Evolutionary conservation across 2,113 vertebrate species (phyloP).

Genomic region (Gadus macrocephalus): DNA sequence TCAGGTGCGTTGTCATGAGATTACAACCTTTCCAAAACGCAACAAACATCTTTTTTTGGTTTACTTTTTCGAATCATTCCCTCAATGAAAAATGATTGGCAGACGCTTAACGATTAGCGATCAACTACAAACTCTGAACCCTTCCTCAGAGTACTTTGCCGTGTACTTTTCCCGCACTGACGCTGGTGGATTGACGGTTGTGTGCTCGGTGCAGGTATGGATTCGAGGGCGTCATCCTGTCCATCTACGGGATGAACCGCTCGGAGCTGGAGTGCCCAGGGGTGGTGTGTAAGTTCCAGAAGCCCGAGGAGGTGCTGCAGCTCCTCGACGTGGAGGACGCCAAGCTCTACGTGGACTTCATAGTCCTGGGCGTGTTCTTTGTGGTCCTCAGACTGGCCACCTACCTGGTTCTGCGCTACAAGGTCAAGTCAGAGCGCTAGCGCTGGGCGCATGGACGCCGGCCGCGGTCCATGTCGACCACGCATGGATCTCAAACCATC

Average conservation of each 20-base stretch:
- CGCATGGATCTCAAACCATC: conserved; percentile 14
- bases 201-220: conserved; percentile 78
- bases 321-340: conserved; percentile 90
- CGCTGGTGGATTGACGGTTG: too few relatives aligned
- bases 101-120: too few relatives aligned
- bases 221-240: conserved; percentile 94
- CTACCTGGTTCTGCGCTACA: conserved; percentile 93
- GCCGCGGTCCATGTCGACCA: neutral
- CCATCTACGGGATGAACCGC: conserved; percentile 96
- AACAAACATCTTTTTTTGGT: too few relatives aligned
- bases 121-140: too few relatives aligned
- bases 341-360: conserved; percentile 95
- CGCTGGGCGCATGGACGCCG: neutral
- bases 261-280: conserved; percentile 83
- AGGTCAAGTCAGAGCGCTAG: conserved; percentile 94
- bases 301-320: conserved; percentile 87
- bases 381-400: conserved; percentile 86
- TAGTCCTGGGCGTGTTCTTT: conserved; percentile 93
- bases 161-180: neutral
- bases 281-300: conserved; percentile 83
- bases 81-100: too few relatives aligned
- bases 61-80: too few relatives aligned
- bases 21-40: too few relatives aligned
- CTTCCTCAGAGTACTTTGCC: too few relatives aligned
- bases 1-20: conserved; percentile 76